Conservation (phyloP, 2,797 vertebrate genomes). For the Trichosurus vulpecula region DNA sequence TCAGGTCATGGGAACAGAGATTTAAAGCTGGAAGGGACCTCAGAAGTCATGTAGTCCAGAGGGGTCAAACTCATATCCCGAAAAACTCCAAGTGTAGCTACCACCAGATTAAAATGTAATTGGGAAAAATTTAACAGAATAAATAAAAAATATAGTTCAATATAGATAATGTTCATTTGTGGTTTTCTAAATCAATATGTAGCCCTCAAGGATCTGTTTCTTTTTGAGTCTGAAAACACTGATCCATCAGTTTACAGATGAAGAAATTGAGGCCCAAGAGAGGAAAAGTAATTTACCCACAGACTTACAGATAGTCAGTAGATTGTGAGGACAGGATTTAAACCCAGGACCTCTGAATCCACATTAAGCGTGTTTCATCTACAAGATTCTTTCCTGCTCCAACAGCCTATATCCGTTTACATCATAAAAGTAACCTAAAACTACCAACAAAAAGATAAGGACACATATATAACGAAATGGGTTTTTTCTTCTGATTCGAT, state of each 20-base stretch:
- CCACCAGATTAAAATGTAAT: neutral
- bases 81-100: neutral
- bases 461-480: neutral
- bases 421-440: neutral
- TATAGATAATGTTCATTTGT: neutral
- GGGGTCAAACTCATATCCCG: neutral
- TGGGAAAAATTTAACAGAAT: neutral
- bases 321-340: neutral
- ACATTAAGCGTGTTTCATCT: neutral
- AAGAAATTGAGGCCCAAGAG: neutral
- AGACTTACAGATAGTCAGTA: too few species aligned
- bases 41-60: neutral
- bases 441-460: neutral
- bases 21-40: neutral
- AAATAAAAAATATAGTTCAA: neutral
- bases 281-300: too few species aligned
- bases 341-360: neutral
- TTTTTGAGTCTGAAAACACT: neutral
- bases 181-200: neutral
- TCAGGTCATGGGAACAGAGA: neutral
- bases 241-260: neutral
- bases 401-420: neutral
- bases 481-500: neutral
- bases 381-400: neutral
- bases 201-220: neutral